phyloP scores from a whole-genome alignment of 2,797 vertebrate genomes.

The Potorous gilbertii region DNA sequence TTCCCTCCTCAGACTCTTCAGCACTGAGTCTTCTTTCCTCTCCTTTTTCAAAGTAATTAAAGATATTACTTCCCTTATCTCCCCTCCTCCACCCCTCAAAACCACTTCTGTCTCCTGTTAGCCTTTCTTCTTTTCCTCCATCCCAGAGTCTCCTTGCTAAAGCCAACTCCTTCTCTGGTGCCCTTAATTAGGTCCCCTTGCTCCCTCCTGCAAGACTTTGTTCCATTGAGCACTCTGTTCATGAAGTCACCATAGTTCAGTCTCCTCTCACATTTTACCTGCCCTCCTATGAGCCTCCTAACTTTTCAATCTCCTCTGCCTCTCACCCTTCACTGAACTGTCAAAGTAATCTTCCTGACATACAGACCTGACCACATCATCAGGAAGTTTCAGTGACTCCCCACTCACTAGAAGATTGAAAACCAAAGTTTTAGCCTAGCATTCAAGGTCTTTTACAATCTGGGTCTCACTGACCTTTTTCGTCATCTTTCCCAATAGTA shows the following conservation, averaged over 20 bases:
- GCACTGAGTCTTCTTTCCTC: neutral
- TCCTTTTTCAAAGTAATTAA: neutral
- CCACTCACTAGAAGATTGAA: neutral
- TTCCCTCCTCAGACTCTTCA: neutral
- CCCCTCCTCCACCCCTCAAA: neutral
- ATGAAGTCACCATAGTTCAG: neutral
- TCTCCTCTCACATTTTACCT: neutral
- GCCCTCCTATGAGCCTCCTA: neutral
- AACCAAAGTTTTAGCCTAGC: neutral
- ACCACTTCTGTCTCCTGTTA: neutral
- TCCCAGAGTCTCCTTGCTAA: neutral
- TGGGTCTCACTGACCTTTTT: neutral
- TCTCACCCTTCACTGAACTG: neutral
- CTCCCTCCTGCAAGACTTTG: neutral
- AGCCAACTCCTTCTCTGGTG: neutral
- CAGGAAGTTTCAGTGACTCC: neutral
- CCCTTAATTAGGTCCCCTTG: neutral
- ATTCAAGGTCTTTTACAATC: neutral
- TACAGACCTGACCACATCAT: neutral
- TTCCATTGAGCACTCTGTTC: neutral
- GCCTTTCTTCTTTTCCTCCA: neutral
- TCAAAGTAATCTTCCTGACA: neutral
- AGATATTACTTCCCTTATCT: neutral
- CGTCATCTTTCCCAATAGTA: neutral
- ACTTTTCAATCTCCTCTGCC: neutral